Base-by-base conservation (phyloP, 2,797 vertebrate species). In the Trematomus bernacchii region DNA sequence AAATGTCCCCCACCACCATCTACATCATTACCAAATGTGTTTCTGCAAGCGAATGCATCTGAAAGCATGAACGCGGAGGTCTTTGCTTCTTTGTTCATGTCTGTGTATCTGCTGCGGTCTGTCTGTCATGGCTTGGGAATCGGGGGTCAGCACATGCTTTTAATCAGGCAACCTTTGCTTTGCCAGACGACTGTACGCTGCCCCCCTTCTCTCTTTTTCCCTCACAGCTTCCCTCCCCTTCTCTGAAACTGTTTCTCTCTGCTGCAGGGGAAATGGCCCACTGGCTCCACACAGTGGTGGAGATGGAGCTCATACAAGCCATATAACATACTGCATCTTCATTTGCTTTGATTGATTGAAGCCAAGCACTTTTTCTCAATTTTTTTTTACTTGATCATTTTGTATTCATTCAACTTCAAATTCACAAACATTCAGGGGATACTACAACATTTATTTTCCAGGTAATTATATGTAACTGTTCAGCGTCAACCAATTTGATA, bases 71-170 rank as follows among this genome's bases (percentile, higher is more conserved):
- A 1, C 6, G 4, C 55, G 77, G 75, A 80, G 66, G 76, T 79
- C 75, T 74, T 51, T 62, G n/a, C 62, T 74, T 60, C 58, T 83
- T 74, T 82, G 69, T 82, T 73, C 72, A 44, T 77, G 77, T 87
- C 59, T 87, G 67, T 73, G 67, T 73, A 55, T 84, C 48, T 84
- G 79, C 79, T 81, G 85, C 47, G 55, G 80, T 85, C 79, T 83
- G 79, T 85, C 84, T 90, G 84, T 91, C 83, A 77, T 68, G 79
- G 69, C 51, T 78, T 67, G 64, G 68, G 73, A 88, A 77, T 75
- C 47, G 42, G 62, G 76, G 75, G 64, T 85, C 76, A 73, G 68
- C 91, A 90, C 85, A 91, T 92, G 90, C 81, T 94, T 92, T 77
- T 83, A 89, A 92, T 94, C 87, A 92, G 79, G 50, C 64, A 11